Conservation (phyloP, 2,888 invertebrate genomes). For the Cerastis leucographa region DNA sequence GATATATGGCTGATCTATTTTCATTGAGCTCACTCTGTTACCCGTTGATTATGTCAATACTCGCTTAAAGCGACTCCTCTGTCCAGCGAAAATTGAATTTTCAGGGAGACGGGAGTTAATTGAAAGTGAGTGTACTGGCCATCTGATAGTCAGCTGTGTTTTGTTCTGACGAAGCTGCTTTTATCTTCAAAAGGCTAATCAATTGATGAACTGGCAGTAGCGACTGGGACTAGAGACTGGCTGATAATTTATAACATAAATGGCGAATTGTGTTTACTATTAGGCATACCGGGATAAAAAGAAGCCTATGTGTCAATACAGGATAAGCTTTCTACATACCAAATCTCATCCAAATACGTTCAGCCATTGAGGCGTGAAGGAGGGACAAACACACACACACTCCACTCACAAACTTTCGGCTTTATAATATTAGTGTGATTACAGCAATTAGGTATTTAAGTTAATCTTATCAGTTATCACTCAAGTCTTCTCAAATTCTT, state of each 20-base stretch:
- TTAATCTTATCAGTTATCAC: too few species aligned
- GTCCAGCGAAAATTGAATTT: constrained; percentile 54
- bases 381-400: too few species aligned
- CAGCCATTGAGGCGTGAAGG: too few species aligned
- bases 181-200: background rate
- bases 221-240: too few species aligned
- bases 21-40: constrained; percentile 4
- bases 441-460: too few species aligned
- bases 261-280: background rate
- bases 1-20: constrained; percentile 9
- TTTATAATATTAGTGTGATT: too few species aligned
- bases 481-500: too few species aligned
- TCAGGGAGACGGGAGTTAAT: constrained; percentile 29
- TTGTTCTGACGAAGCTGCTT: background rate
- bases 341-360: too few species aligned
- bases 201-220: constrained; percentile 5
- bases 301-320: too few species aligned
- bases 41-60: constrained; percentile 49
- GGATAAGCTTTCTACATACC: too few species aligned
- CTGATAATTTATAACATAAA: too few species aligned
- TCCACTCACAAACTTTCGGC: too few species aligned
- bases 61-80: constrained; percentile 54
- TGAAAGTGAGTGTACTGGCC: background rate
- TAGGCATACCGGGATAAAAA: background rate
- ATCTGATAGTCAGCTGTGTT: constrained; percentile 19